Base-by-base conservation (phyloP, 1,140 invertebrate genomes). In the Tetraneura akinire region DNA sequence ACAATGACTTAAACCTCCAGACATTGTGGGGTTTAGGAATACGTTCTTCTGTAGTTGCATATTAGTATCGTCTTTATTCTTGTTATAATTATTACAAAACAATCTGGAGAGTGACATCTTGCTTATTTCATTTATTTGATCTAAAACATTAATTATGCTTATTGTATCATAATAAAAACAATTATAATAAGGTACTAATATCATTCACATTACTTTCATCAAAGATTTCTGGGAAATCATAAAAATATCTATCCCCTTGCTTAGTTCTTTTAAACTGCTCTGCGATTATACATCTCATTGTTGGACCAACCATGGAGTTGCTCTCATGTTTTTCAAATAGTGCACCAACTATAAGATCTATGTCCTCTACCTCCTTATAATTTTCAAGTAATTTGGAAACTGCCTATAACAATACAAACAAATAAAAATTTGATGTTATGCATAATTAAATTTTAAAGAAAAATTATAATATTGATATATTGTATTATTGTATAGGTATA, bases 341-440 rank as follows among this genome's bases (percentile, higher is more conserved):
- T 53, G 92, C 91, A 21, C 93, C 94, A 29, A 95, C 88, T 80
- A 94, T 89, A 1, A 96, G 87, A 84, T 97, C 95, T n/a, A 96
- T 90, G 83, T 96, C 94, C 49, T 90, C 87, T 47, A 91, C 90
- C 82, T 88, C 87, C 29, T 86, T 85, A 83, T 93, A 93, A 2
- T 32, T n/a, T 0, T 73, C 53, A 11, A 71, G 47, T 42, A 81
- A 47, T 11, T 11, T 74, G 9, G 60, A 16, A 8, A 32, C 60
- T 1, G 53, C 73, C 80, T 71, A 53, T 23, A 73, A 37, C 32
- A 37, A 4, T n/a, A 68, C 16, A 49, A 4, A 37, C 26, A 18
- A 16, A 10, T 26, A 47, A 4, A 10, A 11, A 45, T 1, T 37
- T 37, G 32, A n/a, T n/a, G n/a, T n/a, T n/a, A n/a, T n/a, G n/a